Conservation (phyloP, 2,113 vertebrate species). For the Pygathrix nemaeus region DNA sequence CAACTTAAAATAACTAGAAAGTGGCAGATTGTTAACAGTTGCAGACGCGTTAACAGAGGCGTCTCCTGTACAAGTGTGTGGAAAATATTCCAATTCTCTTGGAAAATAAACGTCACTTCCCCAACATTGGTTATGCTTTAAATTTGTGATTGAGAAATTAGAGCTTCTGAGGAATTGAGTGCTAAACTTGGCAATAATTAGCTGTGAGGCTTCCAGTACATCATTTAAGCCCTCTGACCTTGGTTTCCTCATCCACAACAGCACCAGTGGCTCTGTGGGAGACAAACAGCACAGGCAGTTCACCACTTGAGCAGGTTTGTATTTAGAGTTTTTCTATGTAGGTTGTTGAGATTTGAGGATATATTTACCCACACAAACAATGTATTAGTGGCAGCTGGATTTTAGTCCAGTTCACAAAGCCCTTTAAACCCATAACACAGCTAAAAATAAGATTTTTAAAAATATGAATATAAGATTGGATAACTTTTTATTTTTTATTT, state of each 20-base stretch:
- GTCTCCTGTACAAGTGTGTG: neutral
- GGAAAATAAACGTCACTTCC: neutral
- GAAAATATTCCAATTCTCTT: neutral
- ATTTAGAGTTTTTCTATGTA: neutral
- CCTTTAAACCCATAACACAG: neutral
- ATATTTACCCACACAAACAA: neutral
- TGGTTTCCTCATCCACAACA: neutral
- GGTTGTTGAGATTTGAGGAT: neutral
- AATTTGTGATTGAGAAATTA: neutral
- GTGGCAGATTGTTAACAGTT: neutral
- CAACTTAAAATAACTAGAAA: neutral
- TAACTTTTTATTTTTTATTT: too few relatives aligned
- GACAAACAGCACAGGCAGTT: neutral
- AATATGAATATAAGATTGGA: neutral
- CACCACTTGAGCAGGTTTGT: neutral
- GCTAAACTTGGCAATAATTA: neutral
- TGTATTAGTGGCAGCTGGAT: neutral
- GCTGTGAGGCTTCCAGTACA: neutral
- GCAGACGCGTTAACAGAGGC: too few relatives aligned
- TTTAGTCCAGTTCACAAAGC: constrained; percentile 1
- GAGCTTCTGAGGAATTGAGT: neutral
- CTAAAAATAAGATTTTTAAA: neutral
- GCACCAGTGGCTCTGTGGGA: neutral
- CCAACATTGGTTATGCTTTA: neutral
- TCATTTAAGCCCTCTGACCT: neutral